Evolutionary conservation across 2,113 vertebrate genomes (phyloP), one percentile per base, ranked within the genome.

Genomic region (Martes martes): DNA sequence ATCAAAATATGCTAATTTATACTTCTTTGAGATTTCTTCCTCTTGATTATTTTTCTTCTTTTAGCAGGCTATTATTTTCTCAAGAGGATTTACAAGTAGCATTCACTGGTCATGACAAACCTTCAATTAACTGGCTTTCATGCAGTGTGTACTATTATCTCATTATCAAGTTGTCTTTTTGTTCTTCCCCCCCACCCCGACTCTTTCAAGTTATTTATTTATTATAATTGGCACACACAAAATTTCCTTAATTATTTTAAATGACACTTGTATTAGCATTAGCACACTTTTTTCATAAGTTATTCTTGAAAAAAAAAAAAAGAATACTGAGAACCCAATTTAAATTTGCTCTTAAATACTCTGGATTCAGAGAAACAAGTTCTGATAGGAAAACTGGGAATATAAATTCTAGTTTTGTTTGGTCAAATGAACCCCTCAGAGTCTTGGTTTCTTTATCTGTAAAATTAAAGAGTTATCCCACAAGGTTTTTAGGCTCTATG

Each of bases 101-200:
- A 65, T 97, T 98, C 97, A 95, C 15, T 98, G 98, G 97, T 98
- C 98, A 98, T 94, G 97, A 96, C 73, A 98, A 98, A 97, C 95
- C 94, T 98, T 98, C 98, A 98, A 96, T 98, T 98, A 99, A 97
- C 89, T 97, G 78, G 96, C 93, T 98, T 98, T 96, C 97, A 96
- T 91, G 90, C 95, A 98, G 55, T 0, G 0, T 94, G 19, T 97
- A 94, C 98, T 97, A 98, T 98, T 98, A 97, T 98, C 82, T 97
- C 96, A 98, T 98, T 99, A 98, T 96, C 33, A 59, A 98, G 93
- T 96, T 97, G 96, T 98, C 87, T 50, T 98, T 98, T 93, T 96
- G 69, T 97, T 95, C 90, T 97, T 96, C 65, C 21, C 21, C 52
- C 61, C 89, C 2, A 5, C 21, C 52, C 61, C 89, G 2, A 5